Evolutionary conservation across 2,113 vertebrate genomes (phyloP), one percentile per base, ranked within the genome.

Genomic region (Phaethornis superciliosus): DNA sequence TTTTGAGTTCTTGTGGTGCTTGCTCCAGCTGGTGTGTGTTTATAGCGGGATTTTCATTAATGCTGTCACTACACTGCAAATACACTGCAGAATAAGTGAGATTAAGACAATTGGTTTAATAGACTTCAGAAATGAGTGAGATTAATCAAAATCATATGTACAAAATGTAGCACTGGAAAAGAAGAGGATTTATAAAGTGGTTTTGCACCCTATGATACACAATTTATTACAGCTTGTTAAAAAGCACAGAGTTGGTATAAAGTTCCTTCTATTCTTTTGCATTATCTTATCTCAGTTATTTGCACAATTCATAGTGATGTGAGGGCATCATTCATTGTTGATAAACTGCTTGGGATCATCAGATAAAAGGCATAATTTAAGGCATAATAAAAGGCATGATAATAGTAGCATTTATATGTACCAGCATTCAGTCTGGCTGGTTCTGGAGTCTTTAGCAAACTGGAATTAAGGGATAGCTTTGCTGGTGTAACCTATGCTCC

Each of bases 11-110:
- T 86, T 40, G 37, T 3, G 85, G 13, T 12, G 88, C 82, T 78
- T 24, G 49, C 90, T 81, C 60, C 93, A 95, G 95, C 85, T 93
- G 92, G 6, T 15, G 60, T 55, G 69, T 94, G 96, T 96, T 96
- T 95, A 92, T 81, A 86, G 83, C 94, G 77, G 94, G 95, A 90
- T 97, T 96, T 95, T 95, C 95, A 93, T 95, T 91, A 90, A 94
- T 79, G 71, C 94, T 40, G 68, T 79, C 76, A 81, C 90, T 81
- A 6, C 85, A 18, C 58, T 32, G 94, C 72, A 84, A 97, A 95
- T 16, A 22, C 56, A 1, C 80, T 10, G 56, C 87, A 62, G 88
- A 91, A 70, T 64, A 86, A 94, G 88, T 3, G 90, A 94, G 95
- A 95, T 97, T 94, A 95, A 69, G 90, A 90, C 80, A 88, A 90